These are phyloP conservation scores for Lasioglossum zephyrum DNA, from an alignment of 2,888 invertebrate genomes.

Conservation along the genomic window DNA sequence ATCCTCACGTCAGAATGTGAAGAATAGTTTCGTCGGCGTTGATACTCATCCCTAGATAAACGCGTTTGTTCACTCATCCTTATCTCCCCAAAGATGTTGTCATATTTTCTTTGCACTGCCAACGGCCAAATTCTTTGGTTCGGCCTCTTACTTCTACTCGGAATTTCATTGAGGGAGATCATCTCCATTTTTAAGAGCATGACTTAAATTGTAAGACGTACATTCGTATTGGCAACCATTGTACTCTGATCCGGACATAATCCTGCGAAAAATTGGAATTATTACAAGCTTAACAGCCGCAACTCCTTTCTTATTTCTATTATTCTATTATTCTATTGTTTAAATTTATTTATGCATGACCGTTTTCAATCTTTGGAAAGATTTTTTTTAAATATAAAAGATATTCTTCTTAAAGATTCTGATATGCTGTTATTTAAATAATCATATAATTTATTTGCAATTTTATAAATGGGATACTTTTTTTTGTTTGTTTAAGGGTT, in stretches of 20 bases:
- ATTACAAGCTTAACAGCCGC: neutral
- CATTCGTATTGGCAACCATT: slow-evolving; percentile 5
- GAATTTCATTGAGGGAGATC: slow-evolving; percentile 16
- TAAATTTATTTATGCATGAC: too few relatives aligned
- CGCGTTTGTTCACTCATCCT: neutral
- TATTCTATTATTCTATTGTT: too few relatives aligned
- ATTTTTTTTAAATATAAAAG: neutral
- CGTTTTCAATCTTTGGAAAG: neutral
- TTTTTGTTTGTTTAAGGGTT: too few relatives aligned
- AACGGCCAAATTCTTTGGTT: slow-evolving; percentile 42
- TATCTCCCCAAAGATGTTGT: neutral
- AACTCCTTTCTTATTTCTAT: neutral
- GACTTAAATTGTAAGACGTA: slow-evolving; percentile 1
- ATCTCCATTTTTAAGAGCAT: slow-evolving; percentile 48
- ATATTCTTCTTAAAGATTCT: neutral
- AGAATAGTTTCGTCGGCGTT: neutral
- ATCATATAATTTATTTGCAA: too few relatives aligned
- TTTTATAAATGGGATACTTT: too few relatives aligned
- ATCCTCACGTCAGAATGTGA: neutral
- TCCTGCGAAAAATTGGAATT: slow-evolving; percentile 6
- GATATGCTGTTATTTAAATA: neutral
- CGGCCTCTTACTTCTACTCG: neutral
- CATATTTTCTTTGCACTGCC: slow-evolving; percentile 12
- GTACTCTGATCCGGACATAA: neutral
- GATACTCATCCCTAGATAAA: neutral